Evolutionary conservation across 2,113 vertebrate genomes (phyloP).

Genomic region (Trogon melanurus): DNA sequence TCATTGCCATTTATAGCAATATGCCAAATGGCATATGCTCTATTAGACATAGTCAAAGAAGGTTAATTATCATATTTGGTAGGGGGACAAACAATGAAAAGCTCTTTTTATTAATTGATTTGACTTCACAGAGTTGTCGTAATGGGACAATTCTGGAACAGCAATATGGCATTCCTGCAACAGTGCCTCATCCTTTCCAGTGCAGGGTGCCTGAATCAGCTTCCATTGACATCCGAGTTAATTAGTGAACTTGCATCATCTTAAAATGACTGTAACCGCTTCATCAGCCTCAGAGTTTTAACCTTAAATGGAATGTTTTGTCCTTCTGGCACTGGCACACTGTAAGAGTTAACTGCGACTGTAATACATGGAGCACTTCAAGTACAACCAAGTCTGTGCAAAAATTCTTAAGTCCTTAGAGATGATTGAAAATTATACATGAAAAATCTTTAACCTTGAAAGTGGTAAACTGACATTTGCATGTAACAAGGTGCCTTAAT

Average conservation of each 20-base stretch:
- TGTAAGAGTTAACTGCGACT: not conserved
- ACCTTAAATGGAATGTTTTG: not conserved
- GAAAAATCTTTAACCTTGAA: not conserved
- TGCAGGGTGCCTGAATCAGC: not conserved
- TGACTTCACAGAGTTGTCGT: rapidly evolving
- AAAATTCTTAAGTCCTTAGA: not conserved
- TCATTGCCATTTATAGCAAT: not conserved
- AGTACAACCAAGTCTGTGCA: not conserved
- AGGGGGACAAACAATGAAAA: rapidly evolving
- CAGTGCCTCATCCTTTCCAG: not conserved
- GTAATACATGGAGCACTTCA: not conserved
- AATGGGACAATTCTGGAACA: not conserved
- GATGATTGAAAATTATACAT: not conserved
- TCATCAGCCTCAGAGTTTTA: not conserved
- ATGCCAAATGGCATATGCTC: not conserved
- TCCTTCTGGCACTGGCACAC: not conserved
- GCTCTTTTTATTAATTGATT: not conserved
- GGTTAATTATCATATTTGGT: not conserved
- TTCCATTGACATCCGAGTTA: not conserved
- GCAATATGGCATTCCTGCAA: not conserved
- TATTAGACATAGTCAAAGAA: not conserved
- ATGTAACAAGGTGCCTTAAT: not conserved
- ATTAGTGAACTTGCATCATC: not conserved
- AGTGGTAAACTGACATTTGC: constrained; percentile 6
- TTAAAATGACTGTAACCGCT: not conserved